Percentiles rank a stretch among this genome's conserved stretches.
These are phyloP conservation scores for Erynnis tages DNA, from an alignment of 2,888 invertebrate species.

Conservation along the genomic window DNA sequence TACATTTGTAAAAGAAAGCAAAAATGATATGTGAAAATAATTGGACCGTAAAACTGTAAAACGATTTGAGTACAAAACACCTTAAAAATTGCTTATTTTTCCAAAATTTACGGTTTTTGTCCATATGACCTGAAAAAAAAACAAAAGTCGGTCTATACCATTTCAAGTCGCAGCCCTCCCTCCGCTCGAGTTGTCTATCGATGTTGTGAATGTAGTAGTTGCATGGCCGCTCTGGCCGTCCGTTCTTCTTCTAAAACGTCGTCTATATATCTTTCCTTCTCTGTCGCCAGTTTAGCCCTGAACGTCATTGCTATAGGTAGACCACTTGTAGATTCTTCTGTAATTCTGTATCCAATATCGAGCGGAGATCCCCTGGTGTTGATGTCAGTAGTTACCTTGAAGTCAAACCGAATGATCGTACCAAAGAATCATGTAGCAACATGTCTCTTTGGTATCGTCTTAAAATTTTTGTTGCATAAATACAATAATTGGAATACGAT, in stretches of 20 bases:
- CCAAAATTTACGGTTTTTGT: slow-evolving; percentile 1
- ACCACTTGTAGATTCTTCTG: slow-evolving; percentile 78
- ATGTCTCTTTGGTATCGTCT: slow-evolving; percentile 1
- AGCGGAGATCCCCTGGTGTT: slow-evolving; percentile 72
- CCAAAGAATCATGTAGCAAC: neutral
- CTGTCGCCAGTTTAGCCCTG: slow-evolving; percentile 71
- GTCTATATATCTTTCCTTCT: slow-evolving; percentile 68
- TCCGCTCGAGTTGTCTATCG: slow-evolving; percentile 73
- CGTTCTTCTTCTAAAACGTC: slow-evolving; percentile 67
- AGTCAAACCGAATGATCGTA: slow-evolving; percentile 52
- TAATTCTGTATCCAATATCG: slow-evolving; percentile 66
- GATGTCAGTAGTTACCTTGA: slow-evolving; percentile 66
- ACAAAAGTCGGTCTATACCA: slow-evolving; percentile 60
- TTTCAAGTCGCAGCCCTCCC: slow-evolving; percentile 71
- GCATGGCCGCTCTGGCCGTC: slow-evolving; percentile 73
- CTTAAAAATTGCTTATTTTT: no score
- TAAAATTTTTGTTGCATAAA: no score
- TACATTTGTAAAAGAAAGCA: no score
- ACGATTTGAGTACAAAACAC: no score
- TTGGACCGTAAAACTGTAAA: no score
- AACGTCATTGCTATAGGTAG: slow-evolving; percentile 68
- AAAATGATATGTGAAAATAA: no score
- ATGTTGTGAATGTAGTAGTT: slow-evolving; percentile 80
- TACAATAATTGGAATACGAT: no score
- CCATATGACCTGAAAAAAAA: slow-evolving; percentile 1